These are phyloP conservation scores for Miltochrista miniata DNA, from an alignment of 2,888 invertebrate species.

Conservation along the genomic window DNA sequence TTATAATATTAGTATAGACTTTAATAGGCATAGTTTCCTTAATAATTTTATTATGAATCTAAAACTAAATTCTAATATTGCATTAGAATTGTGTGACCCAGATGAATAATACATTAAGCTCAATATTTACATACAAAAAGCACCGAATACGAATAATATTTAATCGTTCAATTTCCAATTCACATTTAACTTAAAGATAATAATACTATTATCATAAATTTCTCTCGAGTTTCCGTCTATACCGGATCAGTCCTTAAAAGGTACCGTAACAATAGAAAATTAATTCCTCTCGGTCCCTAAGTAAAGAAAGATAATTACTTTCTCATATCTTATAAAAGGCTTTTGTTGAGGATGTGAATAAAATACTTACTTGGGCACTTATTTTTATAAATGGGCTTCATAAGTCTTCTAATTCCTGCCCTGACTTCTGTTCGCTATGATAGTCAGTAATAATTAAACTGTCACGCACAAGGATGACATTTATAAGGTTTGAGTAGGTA, in stretches of 20 bases:
- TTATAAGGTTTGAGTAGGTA: too few relatives aligned
- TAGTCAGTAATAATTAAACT: too few relatives aligned
- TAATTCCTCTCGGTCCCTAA: conserved; percentile 29
- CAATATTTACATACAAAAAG: neutral
- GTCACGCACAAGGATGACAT: too few relatives aligned
- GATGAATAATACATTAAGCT: neutral
- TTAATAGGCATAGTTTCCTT: too few relatives aligned
- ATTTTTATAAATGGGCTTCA: neutral
- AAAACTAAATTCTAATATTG: neutral
- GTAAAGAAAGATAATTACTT: conserved; percentile 40
- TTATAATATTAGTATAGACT: too few relatives aligned
- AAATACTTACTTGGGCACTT: conserved; percentile 3
- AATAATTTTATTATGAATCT: too few relatives aligned
- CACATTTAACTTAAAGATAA: conserved; percentile 39
- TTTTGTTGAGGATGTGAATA: conserved; percentile 23
- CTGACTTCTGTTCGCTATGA: too few relatives aligned
- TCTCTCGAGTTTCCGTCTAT: conserved; percentile 23
- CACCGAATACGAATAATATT: conserved; percentile 28
- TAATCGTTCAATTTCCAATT: conserved; percentile 33
- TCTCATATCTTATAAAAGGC: conserved; percentile 35
- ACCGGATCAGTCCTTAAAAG: conserved; percentile 27
- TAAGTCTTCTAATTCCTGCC: neutral
- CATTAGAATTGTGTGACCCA: too few relatives aligned
- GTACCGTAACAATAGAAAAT: conserved; percentile 34
- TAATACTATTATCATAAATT: conserved; percentile 39